Conservation (phyloP, 92 coral and sea anemone species). For the Phenganax subtilis region DNA sequence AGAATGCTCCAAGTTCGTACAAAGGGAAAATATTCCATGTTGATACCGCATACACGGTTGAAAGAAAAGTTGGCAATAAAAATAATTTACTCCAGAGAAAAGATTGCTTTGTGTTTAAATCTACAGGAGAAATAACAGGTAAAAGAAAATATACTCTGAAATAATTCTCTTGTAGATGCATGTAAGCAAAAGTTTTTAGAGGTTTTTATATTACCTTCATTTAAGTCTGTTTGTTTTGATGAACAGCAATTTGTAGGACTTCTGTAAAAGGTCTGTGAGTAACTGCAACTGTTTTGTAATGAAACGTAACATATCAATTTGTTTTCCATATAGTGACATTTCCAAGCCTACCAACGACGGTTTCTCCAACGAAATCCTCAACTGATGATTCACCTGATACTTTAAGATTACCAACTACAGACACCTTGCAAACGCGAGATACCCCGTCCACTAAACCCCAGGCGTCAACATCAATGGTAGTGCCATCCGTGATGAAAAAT, state of each 20-base stretch:
- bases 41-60: neutral
- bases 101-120: slow-evolving; percentile 26
- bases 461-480: too few species aligned
- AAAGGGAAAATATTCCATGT: slow-evolving; percentile 6
- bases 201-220: neutral
- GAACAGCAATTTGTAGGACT: neutral
- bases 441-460: too few species aligned
- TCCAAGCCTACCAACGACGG: neutral
- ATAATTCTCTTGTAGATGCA: neutral
- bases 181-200: neutral
- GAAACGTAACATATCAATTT: neutral
- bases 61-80: neutral
- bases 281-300: too few species aligned
- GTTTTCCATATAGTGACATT: neutral
- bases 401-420: neutral
- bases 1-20: neutral
- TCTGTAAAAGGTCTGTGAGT: neutral
- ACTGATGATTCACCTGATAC: neutral
- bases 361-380: neutral
- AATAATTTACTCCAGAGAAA: neutral
- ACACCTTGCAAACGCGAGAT: neutral
- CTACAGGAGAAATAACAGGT: slow-evolving; percentile 1
- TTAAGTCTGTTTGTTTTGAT: neutral
- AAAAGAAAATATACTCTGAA: neutral
- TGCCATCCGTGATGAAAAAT: too few species aligned